Evolutionary conservation across 2,888 invertebrate species (phyloP).

Genomic region (Sabatieria punctata): DNA sequence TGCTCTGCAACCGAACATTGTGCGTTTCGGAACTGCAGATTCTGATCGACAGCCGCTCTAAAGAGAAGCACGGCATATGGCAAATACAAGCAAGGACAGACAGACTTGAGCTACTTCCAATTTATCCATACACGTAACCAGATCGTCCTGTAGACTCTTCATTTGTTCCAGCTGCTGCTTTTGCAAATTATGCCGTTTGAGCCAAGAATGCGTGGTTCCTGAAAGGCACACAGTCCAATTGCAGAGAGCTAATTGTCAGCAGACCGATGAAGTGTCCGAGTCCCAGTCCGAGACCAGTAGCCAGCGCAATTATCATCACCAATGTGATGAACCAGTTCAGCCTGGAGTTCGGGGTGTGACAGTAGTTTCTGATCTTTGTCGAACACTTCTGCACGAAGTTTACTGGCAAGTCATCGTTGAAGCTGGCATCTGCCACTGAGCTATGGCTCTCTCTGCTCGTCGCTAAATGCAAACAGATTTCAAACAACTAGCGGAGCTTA

Average conservation of each 20-base stretch:
- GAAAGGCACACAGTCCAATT: no score
- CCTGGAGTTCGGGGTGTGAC: not conserved
- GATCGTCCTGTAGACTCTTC: not conserved
- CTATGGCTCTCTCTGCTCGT: no score
- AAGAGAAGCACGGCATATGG: no score
- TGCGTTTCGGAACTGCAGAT: no score
- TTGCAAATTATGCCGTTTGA: not conserved
- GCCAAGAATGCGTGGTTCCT: no score
- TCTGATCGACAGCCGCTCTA: no score
- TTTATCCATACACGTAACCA: not conserved
- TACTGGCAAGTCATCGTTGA: conserved; percentile 4
- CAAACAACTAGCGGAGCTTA: no score
- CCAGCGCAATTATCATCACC: not conserved
- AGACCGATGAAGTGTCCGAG: conserved; percentile 4
- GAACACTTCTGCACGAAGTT: conserved; percentile 2
- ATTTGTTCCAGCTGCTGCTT: not conserved
- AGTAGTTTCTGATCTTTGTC: not conserved
- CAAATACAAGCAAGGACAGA: no score
- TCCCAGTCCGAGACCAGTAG: not conserved
- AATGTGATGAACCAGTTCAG: not conserved
- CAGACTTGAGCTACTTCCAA: not conserved
- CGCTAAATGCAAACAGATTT: no score
- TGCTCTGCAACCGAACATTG: no score
- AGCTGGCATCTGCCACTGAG: no score
- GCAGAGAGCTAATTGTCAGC: no score